These are phyloP conservation scores for Streblospio benedicti DNA, from an alignment of 1,140 invertebrate genomes.

Conservation along the genomic window DNA sequence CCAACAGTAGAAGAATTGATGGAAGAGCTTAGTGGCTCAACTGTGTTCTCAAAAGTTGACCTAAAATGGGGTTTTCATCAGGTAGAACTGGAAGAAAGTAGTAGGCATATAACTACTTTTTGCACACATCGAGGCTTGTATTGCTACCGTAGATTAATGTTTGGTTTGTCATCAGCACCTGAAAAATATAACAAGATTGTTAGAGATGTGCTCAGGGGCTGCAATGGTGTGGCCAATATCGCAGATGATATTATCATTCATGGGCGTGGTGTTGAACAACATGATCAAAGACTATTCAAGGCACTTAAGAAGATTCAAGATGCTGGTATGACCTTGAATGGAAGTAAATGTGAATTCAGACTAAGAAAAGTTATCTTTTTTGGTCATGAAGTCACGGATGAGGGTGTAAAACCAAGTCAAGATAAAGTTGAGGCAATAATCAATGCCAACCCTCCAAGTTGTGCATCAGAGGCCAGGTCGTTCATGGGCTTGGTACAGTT, in stretches of 20 bases:
- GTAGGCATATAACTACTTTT: slow-evolving; percentile 1
- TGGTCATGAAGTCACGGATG: not conserved
- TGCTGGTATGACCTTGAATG: not conserved
- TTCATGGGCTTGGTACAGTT: too few relatives aligned
- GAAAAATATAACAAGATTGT: not conserved
- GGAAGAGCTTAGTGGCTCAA: not conserved
- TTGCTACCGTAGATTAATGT: too few relatives aligned
- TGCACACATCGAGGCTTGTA: not conserved
- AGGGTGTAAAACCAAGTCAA: not conserved
- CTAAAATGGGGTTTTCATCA: not conserved
- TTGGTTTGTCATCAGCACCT: too few relatives aligned
- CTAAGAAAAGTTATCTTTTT: not conserved
- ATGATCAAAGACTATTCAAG: not conserved
- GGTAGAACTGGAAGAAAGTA: too few relatives aligned
- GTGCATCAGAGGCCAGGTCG: too few relatives aligned
- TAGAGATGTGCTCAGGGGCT: not conserved
- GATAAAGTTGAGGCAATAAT: too few relatives aligned
- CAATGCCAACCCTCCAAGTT: too few relatives aligned
- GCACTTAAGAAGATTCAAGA: not conserved
- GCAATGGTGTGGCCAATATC: not conserved
- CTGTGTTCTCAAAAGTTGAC: not conserved
- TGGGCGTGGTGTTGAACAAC: not conserved
- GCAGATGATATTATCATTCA: not conserved
- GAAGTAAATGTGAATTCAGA: not conserved
- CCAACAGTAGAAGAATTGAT: not conserved